Base-by-base conservation (phyloP, 2,888 invertebrate genomes). In the Nymphalis polychloros region DNA sequence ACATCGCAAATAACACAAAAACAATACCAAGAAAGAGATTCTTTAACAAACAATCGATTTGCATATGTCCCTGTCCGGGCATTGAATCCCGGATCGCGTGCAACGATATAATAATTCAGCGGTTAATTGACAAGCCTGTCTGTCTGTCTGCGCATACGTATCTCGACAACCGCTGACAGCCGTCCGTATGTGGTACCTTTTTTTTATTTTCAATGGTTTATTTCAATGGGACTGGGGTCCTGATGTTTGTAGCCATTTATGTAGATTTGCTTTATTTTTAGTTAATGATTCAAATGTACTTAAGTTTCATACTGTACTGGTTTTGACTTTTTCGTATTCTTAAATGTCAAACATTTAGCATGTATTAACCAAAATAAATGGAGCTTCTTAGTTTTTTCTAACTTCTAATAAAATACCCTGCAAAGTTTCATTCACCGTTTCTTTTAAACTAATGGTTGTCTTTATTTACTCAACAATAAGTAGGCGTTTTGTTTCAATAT, bases 61-160 rank as follows among this genome's bases (percentile, higher is more conserved):
- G 74, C 74, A 73, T 74, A 73, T 70, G 68, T 70, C 71, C 62
- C 68, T 63, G 50, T 35, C 55, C 63, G 64, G 68, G 78, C 78
- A 82, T 81, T 77, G 80, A 78, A 79, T 79, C 69, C 62, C 69
- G 75, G 69, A 69, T 80, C 73, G 79, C 79, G 76, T 81, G 80
- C 78, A 75, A 70, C 75, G 74, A 76, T 78, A 81, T 79, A 81
- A 83, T 83, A 82, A 82, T 76, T 82, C 79, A 75, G 65, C 73
- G 78, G 78, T 77, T 85, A 86, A 86, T 86, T 86, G 87, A 86
- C 86, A 86, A 79, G 77, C 65, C 79, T 78, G 75, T 73, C 75
- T 63, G 76, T 74, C 74, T 66, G 68, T 74, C 71, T 62, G 71
- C 70, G 70, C 63, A 62, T 67, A 64, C 69, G 71, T 67, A 63